Evolutionary conservation across 2,113 vertebrate genomes (phyloP).

Genomic region (Sinocyclocheilus maitianheensis): DNA sequence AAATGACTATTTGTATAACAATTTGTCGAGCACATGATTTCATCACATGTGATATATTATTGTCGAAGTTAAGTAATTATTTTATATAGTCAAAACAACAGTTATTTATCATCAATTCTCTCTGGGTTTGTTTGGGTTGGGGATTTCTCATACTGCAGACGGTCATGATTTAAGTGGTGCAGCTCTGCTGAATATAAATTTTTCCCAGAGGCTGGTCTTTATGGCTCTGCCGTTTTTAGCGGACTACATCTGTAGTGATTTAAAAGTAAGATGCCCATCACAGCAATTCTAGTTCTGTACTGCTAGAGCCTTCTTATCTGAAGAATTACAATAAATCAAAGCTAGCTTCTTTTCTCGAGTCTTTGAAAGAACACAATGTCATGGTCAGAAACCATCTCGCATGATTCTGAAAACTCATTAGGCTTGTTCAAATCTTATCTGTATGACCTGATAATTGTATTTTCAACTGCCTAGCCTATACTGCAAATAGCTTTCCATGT

Average conservation of each 20-base stretch:
- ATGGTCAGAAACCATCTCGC: neutral
- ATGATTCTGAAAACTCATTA: neutral
- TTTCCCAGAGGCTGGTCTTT: constrained; percentile 31
- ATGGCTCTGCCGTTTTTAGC: neutral
- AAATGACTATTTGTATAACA: neutral
- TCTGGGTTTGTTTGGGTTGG: neutral
- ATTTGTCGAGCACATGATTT: neutral
- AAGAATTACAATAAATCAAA: neutral
- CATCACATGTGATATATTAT: neutral
- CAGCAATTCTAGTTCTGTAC: neutral
- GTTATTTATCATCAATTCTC: constrained; percentile 31
- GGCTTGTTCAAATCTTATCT: neutral
- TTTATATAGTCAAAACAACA: neutral
- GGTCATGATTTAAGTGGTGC: constrained; percentile 40
- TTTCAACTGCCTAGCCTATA: neutral
- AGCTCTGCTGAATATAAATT: constrained; percentile 50
- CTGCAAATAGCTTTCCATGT: neutral
- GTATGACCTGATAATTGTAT: neutral
- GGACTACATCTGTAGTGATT: constrained; percentile 28
- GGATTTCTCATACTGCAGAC: constrained; percentile 42
- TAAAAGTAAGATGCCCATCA: constrained; percentile 31
- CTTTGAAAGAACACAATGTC: neutral
- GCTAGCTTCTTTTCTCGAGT: neutral
- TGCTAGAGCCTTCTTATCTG: neutral
- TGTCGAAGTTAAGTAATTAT: neutral